Conservation (phyloP, 2,797 vertebrate species). For the Rhinophrynus dorsalis region DNA sequence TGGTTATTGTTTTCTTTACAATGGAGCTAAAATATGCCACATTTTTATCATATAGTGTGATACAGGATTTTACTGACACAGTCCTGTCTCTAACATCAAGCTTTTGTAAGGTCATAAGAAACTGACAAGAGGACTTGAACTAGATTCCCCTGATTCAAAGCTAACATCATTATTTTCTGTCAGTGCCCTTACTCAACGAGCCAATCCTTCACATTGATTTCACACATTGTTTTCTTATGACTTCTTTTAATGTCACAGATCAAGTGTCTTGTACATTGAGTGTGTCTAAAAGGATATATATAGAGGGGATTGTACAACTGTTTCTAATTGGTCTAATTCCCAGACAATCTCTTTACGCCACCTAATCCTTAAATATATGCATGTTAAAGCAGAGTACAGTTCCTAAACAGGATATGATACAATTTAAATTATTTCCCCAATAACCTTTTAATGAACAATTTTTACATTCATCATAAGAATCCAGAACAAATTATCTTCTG, state of each 20-base stretch:
- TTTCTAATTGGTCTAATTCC: neutral
- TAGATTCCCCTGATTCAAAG: neutral
- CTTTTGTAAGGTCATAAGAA: neutral
- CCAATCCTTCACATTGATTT: neutral
- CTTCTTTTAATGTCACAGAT: no score
- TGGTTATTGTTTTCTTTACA: no score
- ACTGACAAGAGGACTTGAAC: neutral
- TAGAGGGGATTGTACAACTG: neutral
- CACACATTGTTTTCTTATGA: neutral
- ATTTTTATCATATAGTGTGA: no score
- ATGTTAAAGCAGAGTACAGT: neutral
- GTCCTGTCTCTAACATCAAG: neutral
- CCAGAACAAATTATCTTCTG: neutral
- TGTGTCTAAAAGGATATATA: neutral
- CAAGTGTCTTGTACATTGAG: neutral
- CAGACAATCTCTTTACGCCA: neutral
- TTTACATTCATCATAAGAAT: constrained; percentile 34
- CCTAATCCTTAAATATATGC: neutral
- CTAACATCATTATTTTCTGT: neutral
- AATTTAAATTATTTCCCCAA: neutral
- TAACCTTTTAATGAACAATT: constrained; percentile 15
- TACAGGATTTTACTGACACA: no score
- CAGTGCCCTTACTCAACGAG: neutral
- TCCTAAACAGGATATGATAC: neutral
- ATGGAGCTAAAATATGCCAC: no score